phyloP scores from a whole-genome alignment of 2,888 invertebrate genomes.

The Aspidiotus rigidus region DNA sequence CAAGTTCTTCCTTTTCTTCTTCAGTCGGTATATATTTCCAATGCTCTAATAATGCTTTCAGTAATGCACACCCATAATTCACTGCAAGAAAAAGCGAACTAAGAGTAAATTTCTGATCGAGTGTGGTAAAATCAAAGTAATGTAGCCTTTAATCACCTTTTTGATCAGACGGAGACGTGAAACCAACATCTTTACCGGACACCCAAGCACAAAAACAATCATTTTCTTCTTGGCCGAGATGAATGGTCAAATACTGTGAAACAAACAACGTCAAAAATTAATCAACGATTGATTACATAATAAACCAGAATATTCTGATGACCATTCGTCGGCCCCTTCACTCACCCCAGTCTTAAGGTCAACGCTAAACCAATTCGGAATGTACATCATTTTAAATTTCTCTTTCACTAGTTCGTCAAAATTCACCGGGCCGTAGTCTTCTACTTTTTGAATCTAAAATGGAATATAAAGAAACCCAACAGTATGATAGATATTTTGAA shows the following conservation, averaged over 20 bases:
- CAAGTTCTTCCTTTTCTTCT: conserved; percentile 58
- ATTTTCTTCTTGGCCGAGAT: conserved; percentile 91
- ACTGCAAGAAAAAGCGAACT: conserved; percentile 48
- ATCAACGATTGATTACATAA: not conserved
- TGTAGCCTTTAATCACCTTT: conserved; percentile 49
- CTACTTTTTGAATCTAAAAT: conserved; percentile 62
- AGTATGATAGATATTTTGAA: not conserved
- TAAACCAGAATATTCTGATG: conserved; percentile 15
- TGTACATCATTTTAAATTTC: conserved; percentile 83
- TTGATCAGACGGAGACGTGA: conserved; percentile 63
- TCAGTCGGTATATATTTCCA: conserved; percentile 71
- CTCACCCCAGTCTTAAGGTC: conserved; percentile 94
- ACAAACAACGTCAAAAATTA: not conserved
- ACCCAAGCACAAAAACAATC: conserved; percentile 99
- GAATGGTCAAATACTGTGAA: conserved; percentile 86
- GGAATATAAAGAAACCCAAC: not conserved
- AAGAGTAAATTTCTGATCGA: not conserved
- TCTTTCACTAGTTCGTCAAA: conserved; percentile 89
- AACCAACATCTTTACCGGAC: conserved; percentile 86
- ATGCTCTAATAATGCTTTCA: conserved; percentile 89
- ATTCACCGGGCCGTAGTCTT: conserved; percentile 82
- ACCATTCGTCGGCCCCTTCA: too few relatives aligned
- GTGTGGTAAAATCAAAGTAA: not conserved
- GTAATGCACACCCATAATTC: conserved; percentile 85
- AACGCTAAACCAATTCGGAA: conserved; percentile 98